phyloP scores from a whole-genome alignment of 2,113 vertebrate genomes.

The Lepus americanus region DNA sequence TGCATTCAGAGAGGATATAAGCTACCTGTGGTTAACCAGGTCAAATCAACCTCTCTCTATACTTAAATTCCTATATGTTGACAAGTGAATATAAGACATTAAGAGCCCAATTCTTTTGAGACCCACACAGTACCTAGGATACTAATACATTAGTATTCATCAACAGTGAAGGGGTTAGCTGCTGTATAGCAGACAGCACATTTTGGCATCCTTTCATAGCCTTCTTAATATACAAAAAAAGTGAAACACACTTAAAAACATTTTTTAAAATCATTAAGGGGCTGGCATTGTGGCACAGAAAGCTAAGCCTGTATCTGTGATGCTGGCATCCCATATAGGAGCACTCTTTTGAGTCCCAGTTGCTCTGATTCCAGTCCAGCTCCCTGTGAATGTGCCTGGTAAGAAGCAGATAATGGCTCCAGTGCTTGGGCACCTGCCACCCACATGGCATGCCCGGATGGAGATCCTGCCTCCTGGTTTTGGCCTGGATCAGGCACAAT shows the following conservation, averaged over 20 bases:
- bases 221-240: neutral
- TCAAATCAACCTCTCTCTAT: neutral
- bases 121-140: neutral
- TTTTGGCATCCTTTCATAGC: neutral
- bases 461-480: too few relatives aligned
- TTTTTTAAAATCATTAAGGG: too few relatives aligned
- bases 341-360: too few relatives aligned
- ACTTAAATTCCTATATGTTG: neutral
- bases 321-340: too few relatives aligned
- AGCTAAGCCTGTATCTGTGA: too few relatives aligned
- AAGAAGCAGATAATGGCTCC: too few relatives aligned
- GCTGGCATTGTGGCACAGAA: too few relatives aligned
- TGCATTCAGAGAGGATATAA: neutral
- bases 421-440: too few relatives aligned
- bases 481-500: too few relatives aligned
- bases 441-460: too few relatives aligned
- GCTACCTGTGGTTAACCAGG: neutral
- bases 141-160: neutral
- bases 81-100: neutral
- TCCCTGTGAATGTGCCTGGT: too few relatives aligned
- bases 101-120: conserved; percentile 33
- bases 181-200: neutral
- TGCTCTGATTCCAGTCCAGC: too few relatives aligned
- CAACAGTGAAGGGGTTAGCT: neutral
- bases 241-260: neutral